Percentiles rank a stretch among this genome's conserved stretches.
phyloP scores from a whole-genome alignment of 2,797 vertebrate species.

The Hoplostethus atlanticus region DNA sequence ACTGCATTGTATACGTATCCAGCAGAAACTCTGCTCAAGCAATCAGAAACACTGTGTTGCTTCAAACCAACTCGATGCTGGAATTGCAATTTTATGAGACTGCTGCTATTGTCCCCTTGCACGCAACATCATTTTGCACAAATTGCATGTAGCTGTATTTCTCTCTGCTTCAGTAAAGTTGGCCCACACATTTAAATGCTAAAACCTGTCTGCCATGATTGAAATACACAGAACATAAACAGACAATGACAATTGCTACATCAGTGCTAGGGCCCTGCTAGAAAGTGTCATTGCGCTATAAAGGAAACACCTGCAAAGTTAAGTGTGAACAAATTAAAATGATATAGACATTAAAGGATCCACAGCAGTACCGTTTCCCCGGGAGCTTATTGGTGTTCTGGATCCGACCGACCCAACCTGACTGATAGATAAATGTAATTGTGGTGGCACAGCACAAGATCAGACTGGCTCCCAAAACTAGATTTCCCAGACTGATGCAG shows the following conservation, averaged over 20 bases:
- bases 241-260: neutral
- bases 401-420: neutral
- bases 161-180: conserved; percentile 1
- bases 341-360: neutral
- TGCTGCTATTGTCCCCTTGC: no score
- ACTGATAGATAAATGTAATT: no score
- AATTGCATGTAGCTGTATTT: neutral
- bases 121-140: no score
- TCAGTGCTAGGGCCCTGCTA: neutral
- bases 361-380: neutral
- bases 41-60: no score
- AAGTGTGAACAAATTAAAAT: neutral
- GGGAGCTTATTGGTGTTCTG: neutral
- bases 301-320: no score
- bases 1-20: neutral
- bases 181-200: neutral
- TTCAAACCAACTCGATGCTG: no score
- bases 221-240: conserved; percentile 3
- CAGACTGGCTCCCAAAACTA: no score
- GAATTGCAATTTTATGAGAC: no score
- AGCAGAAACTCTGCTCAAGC: no score
- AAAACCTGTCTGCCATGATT: neutral
- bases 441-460: no score
- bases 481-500: no score
- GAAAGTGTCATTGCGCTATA: neutral